Conservation (phyloP, 2,888 invertebrate species). For the Lissocephala sabroskyi region DNA sequence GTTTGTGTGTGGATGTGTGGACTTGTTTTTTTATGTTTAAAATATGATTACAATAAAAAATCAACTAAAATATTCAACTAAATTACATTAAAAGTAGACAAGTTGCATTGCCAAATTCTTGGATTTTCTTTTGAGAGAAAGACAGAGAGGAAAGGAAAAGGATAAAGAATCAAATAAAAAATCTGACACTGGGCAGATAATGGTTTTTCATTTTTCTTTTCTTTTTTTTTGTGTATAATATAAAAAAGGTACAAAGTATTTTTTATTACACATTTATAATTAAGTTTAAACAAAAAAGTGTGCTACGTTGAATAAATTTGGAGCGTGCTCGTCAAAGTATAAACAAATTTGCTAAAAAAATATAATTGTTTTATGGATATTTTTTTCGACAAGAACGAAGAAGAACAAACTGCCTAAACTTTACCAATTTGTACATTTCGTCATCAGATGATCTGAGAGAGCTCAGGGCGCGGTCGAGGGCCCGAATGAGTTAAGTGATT, state of each 20-base stretch:
- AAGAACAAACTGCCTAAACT: conserved; percentile 44
- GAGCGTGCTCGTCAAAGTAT: conserved; percentile 11
- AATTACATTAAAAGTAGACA: conserved; percentile 69
- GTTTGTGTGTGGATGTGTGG: conserved; percentile 15
- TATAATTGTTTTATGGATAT: conserved; percentile 13
- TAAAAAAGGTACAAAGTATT: conserved; percentile 60
- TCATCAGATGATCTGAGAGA: conserved; percentile 81
- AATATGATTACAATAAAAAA: conserved; percentile 67
- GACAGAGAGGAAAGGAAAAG: conserved; percentile 7
- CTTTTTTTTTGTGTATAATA: conserved; percentile 15
- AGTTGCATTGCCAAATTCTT: conserved; percentile 36
- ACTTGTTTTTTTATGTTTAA: conserved; percentile 23
- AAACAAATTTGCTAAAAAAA: neutral
- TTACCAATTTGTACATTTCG: conserved; percentile 78
- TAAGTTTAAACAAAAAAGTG: conserved; percentile 51
- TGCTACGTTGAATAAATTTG: conserved; percentile 33
- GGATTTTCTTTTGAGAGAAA: too few species aligned
- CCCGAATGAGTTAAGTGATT: conserved; percentile 25
- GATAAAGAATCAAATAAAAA: conserved; percentile 23
- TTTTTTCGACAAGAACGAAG: neutral
- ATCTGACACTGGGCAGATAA: conserved; percentile 34
- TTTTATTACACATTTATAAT: conserved; percentile 52
- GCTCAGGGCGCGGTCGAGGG: conserved; percentile 52
- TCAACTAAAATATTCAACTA: conserved; percentile 73
- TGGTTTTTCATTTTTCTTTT: conserved; percentile 11